Conservation (phyloP, 2,797 vertebrate genomes). For the Pseudopleuronectes americanus region DNA sequence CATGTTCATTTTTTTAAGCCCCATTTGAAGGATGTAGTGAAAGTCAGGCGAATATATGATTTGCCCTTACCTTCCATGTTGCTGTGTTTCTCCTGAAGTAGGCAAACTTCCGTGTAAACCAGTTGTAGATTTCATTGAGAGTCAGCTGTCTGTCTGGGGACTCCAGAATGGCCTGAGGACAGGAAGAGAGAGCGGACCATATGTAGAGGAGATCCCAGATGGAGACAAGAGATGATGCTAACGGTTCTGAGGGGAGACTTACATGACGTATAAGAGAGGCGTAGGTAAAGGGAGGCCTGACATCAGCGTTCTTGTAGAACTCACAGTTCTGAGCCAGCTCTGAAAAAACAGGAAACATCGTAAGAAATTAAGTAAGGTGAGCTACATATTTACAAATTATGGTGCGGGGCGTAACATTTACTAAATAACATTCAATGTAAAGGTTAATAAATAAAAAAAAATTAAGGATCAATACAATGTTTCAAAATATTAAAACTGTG, state of each 20-base stretch:
- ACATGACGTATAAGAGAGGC: conserved; percentile 99
- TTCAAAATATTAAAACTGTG: background rate
- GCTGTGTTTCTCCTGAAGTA: conserved; percentile 99
- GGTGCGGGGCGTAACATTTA: background rate
- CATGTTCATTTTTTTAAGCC: too few species aligned
- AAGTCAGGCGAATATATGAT: background rate
- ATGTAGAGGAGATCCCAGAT: conserved; percentile 31
- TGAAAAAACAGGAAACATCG: conserved; percentile 58
- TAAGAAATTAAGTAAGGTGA: background rate
- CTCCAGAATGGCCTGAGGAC: conserved; percentile 94
- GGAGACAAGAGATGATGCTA: background rate
- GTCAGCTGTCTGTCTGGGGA: conserved; percentile 98
- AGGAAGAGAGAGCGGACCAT: conserved; percentile 3
- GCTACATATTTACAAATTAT: background rate
- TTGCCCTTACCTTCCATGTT: conserved; percentile 96
- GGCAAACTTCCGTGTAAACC: conserved; percentile 99
- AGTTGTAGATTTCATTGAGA: conserved; percentile 99
- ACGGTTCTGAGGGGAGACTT: conserved; percentile 59
- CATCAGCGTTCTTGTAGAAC: conserved; percentile 99
- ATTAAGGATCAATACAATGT: background rate
- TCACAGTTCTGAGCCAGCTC: conserved; percentile 99
- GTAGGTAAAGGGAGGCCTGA: conserved; percentile 97
- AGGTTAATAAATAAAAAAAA: background rate
- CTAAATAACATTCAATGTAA: background rate
- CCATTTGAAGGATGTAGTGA: background rate